Evolutionary conservation across 2,888 invertebrate species (phyloP), one percentile per base, ranked within the genome.

Genomic region (Brachyopa scutellaris): DNA sequence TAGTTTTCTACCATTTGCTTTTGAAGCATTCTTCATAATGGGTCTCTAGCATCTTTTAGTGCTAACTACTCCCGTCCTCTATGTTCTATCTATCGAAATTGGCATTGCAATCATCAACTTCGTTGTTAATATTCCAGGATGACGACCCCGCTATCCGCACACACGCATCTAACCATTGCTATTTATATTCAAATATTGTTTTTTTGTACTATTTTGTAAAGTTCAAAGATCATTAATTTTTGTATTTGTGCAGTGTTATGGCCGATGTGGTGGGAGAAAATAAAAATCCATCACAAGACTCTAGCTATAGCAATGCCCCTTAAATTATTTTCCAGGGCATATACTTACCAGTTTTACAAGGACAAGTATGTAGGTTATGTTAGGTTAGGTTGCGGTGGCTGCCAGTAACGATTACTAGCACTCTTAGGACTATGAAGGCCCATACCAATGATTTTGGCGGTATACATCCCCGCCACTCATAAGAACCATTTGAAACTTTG

Each of bases 171-270:
- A 2, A n/a, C 11, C 13, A 17, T 67, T 45, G 42, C 9, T 55
- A 7, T 21, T 69, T 47, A 36, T 29, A 2, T 17, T 19, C 5
- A 1, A 57, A 69, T n/a, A 45, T 38, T 47, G 26, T 26, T 17
- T 11, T 49, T 55, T 49, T 70, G 21, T 61, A 45, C 4, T 33
- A 2, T 36, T 67, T 45, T 6, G 11, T 26, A 19, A 36, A 47
- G 33, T 36, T 17, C 29, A 38, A 66, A 53, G 42, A 66, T 66
- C 51, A 66, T 29, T 40, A 13, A 47, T 59, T 70, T 49, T 49
- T 61, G 40, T 51, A 26, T 33, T 61, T 61, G 70, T 70, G 70
- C 70, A 51, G 45, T 47, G 21, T n/a, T 55, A 7, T 23, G 8
- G 19, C 2, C 40, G n/a, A 40, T 51, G 29, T 51, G 57, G 26